A percentile compares a stretch with the other conserved stretches of the same genome.
Evolutionary conservation across 2,888 invertebrate genomes (phyloP).

Genomic region (Mesorhabditis spiculigera): DNA sequence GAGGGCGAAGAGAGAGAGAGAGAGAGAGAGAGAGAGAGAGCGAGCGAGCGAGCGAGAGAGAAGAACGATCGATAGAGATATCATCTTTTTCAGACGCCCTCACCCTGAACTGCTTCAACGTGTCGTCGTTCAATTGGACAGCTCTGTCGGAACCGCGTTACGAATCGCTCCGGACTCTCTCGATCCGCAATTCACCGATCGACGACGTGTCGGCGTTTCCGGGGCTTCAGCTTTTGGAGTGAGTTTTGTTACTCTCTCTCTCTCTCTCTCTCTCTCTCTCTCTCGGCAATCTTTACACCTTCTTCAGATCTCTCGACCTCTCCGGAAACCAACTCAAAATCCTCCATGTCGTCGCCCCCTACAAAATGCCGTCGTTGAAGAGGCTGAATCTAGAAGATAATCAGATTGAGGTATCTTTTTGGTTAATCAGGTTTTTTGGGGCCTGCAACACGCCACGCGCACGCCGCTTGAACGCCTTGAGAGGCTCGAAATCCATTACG

Average conservation of each 20-base stretch:
- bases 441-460: no score
- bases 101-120: background rate
- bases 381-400: background rate
- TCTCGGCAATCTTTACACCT: background rate
- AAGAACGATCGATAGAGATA: no score
- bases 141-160: background rate
- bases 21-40: no score
- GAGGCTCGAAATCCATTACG: no score
- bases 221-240: background rate
- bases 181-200: background rate
- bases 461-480: no score
- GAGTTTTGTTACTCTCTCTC: background rate
- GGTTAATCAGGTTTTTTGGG: no score
- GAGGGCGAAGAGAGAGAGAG: no score
- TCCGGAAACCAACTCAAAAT: background rate
- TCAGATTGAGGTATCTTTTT: background rate
- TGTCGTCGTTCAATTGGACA: background rate
- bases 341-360: background rate
- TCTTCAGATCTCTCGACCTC: background rate
- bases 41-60: no score
- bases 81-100: background rate
- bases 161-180: background rate
- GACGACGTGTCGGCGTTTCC: background rate
- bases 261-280: background rate
- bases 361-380: background rate